Conservation (phyloP, 2,113 vertebrate genomes). For the Manacus vitellinus region DNA sequence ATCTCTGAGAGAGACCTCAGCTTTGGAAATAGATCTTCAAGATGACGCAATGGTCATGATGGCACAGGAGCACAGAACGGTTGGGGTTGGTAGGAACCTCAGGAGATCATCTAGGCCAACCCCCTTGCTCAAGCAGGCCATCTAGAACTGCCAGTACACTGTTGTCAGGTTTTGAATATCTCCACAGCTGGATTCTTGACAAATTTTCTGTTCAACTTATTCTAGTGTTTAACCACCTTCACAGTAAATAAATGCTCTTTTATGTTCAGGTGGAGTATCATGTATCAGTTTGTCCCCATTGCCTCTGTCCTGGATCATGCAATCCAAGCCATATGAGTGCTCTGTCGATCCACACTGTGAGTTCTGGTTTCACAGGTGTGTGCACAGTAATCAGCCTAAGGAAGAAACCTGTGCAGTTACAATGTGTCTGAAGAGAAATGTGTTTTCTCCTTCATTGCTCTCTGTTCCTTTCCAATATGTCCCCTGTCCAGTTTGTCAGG, state of each 20-base stretch:
- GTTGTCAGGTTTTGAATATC: background rate
- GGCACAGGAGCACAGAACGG: background rate
- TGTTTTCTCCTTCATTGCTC: background rate
- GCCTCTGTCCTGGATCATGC: background rate
- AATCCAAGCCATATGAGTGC: background rate
- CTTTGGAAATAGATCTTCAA: background rate
- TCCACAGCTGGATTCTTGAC: background rate
- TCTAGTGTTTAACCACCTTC: background rate
- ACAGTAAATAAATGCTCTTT: background rate
- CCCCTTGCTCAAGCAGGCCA: background rate
- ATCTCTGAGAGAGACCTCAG: background rate
- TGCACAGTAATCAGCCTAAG: background rate
- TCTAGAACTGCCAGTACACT: background rate
- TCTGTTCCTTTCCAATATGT: background rate
- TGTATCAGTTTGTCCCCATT: background rate
- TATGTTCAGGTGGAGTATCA: background rate
- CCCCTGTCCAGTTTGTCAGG: background rate
- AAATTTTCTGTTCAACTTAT: background rate
- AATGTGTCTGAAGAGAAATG: background rate
- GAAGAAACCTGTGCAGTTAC: background rate
- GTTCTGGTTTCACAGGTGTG: background rate
- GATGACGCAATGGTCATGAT: background rate
- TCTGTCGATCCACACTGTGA: background rate
- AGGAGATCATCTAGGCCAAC: background rate
- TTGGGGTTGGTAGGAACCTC: background rate